Evolutionary conservation across 2,888 invertebrate genomes (phyloP).

Genomic region (Sylvicola fuscatus): DNA sequence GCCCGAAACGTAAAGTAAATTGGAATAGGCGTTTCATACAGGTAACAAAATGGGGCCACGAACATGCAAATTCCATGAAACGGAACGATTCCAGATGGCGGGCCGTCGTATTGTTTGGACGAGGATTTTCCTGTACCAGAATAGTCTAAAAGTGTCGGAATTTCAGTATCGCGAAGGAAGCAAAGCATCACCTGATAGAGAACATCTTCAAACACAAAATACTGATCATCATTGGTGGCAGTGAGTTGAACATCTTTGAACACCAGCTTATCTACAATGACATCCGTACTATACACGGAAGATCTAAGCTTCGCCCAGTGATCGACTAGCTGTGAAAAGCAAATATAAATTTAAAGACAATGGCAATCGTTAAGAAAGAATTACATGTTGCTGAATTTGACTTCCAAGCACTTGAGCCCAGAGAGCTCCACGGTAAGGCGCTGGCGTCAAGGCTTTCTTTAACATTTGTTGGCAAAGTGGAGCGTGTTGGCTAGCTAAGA

Average conservation of each 20-base stretch:
- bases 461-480: conserved; percentile 79
- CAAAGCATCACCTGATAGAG: conserved; percentile 84
- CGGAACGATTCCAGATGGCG: conserved; percentile 87
- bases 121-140: conserved; percentile 18
- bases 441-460: conserved; percentile 32
- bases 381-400: conserved; percentile 44
- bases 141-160: conserved; percentile 47
- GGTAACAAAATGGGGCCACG: conserved; percentile 85
- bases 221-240: conserved; percentile 93
- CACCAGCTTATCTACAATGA: conserved; percentile 84
- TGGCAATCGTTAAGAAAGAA: conserved; percentile 7
- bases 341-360: conserved; percentile 1
- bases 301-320: conserved; percentile 66
- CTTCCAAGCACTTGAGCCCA: conserved; percentile 79
- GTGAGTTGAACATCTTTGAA: conserved; percentile 93
- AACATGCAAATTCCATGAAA: conserved; percentile 97
- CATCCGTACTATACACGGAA: conserved; percentile 67
- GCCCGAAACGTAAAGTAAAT: conserved; percentile 81
- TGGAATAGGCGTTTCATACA: conserved; percentile 71
- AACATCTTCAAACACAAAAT: conserved; percentile 93
- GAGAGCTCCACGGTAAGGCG: conserved; percentile 51
- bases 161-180: conserved; percentile 73
- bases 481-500: conserved; percentile 58
- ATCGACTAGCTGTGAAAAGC: conserved; percentile 35
- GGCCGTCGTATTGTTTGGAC: conserved; percentile 28